Conservation (phyloP, 2,888 invertebrate genomes). For the Euplagia quadripunctaria region DNA sequence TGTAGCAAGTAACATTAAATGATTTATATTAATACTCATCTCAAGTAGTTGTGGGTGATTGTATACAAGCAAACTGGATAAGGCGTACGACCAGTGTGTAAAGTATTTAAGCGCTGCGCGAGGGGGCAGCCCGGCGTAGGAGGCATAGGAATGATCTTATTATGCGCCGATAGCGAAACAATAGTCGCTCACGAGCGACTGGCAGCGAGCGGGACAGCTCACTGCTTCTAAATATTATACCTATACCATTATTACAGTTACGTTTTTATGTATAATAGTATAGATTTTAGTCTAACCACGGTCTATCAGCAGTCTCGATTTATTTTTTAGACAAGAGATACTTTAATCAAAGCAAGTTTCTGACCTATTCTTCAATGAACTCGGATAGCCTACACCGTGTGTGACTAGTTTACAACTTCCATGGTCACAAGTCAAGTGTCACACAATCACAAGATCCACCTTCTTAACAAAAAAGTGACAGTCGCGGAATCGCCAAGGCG, state of each 20-base stretch:
- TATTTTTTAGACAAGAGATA: not conserved
- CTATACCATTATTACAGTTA: slow-evolving; percentile 5
- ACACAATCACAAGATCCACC: not conserved
- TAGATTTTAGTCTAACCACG: not conserved
- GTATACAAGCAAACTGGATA: not conserved
- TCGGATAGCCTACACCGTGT: not conserved
- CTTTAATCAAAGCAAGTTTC: not conserved
- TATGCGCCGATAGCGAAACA: slow-evolving; percentile 50
- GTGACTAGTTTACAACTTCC: not conserved
- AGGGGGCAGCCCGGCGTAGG: slow-evolving; percentile 21
- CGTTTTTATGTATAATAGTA: slow-evolving; percentile 8
- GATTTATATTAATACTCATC: no score
- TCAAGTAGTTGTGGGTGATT: not conserved
- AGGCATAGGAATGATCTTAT: slow-evolving; percentile 54
- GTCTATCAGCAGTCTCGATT: not conserved
- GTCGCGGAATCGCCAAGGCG: not conserved
- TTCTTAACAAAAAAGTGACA: not conserved
- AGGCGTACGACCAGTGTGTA: not conserved
- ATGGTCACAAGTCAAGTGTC: not conserved
- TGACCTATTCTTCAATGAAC: not conserved
- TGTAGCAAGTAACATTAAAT: no score
- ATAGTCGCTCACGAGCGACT: slow-evolving; percentile 27
- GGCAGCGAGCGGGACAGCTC: not conserved
- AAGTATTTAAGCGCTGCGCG: slow-evolving; percentile 8
- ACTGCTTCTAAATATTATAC: not conserved